Evolutionary conservation across 1,140 invertebrate genomes (phyloP), one percentile per base, ranked within the genome.

Genomic region (Cataglyphis hispanica): DNA sequence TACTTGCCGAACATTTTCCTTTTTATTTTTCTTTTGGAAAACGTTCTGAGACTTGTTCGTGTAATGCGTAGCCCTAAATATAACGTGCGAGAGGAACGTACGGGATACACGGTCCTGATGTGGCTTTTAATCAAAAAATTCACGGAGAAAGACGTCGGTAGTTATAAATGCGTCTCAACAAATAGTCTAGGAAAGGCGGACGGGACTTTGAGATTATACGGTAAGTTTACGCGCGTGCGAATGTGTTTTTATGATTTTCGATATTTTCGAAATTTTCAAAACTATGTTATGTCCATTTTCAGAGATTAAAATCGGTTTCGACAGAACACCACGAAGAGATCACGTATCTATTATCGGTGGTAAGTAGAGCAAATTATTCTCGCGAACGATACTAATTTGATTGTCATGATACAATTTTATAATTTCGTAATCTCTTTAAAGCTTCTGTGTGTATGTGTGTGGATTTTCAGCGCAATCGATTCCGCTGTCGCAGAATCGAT

Each of bases 131-230:
- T 99, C 90, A 96, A 97, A 89, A 96, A 96, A 91, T 98, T 99
- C 93, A 96, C 96, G 5, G 95, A 96, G 85, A 95, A 96, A 27
- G 98, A 99, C 94, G 97, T 98, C 89, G 98, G 98, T 25, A 97
- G 97, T 72, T 99, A 99, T 96, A 98, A 97, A 93, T 99, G 98
- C 93, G 97, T 98, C 74, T 98, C 98, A 75, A 98, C 98, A 84
- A 99, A 99, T 94, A 98, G 97, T 16, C 95, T 99, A 53, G 98
- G 98, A 72, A 97, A 96, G 92, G 98, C 98, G 53, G 97, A 98
- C 93, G 97, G 97, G 70, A 98, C 97, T 7, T 96, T 99, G 85
- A 95, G 98, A 89, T 95, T 99, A 60, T 98, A 98, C 95, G 98
- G 98, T 98, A 95, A 97, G 97, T 96, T 88, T 89, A 50, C 27